Percentiles rank a stretch among this genome's conserved stretches.
Conservation (phyloP, 2,113 vertebrate species). For the Okapia johnstoni region DNA sequence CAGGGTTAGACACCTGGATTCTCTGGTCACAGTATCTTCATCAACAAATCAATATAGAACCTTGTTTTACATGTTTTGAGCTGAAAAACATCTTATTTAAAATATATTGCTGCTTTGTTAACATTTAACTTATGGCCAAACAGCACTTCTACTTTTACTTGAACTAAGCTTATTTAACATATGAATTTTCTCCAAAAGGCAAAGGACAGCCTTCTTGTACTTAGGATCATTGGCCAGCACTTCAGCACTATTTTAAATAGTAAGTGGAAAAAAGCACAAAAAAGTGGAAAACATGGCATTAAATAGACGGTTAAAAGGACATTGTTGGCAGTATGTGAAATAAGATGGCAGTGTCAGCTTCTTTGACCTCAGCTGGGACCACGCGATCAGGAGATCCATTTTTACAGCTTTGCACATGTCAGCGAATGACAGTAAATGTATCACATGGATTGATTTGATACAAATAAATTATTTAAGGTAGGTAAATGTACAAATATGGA, state of each 20-base stretch:
- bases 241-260: neutral
- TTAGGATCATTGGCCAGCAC: neutral
- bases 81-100: neutral
- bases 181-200: neutral
- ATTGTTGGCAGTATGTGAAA: neutral
- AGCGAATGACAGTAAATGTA: neutral
- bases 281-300: neutral
- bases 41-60: neutral
- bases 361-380: neutral
- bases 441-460: neutral
- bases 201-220: neutral
- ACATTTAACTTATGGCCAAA: neutral
- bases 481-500: neutral
- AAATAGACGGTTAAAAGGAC: neutral
- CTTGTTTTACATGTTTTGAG: neutral
- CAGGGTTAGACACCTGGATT: neutral
- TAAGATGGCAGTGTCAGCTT: neutral
- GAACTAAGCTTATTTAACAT: neutral
- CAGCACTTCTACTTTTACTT: neutral
- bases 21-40: neutral
- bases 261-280: neutral
- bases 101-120: neutral
- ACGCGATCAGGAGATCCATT: neutral
- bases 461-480: neutral
- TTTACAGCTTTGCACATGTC: neutral